Evolutionary conservation across 2,113 vertebrate species (phyloP), one percentile per base, ranked within the genome.

Genomic region (Mustela nigripes): DNA sequence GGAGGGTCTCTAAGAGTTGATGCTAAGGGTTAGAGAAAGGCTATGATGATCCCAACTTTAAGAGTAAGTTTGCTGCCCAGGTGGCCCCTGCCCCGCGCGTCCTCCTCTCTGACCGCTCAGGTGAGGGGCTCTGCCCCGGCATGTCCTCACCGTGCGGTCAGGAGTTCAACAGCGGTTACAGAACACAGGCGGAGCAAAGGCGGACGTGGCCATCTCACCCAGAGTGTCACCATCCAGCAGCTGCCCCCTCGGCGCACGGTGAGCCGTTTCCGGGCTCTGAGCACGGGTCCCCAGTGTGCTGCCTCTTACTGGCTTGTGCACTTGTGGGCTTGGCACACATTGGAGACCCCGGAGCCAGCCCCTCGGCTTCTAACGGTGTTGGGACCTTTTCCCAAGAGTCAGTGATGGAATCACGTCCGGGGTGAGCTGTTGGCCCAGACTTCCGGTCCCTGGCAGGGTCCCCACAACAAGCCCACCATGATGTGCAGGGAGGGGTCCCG

Each of bases 311-410:
- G 50, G 53, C 48, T 48, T 53, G 31, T 26, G 48, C 26, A 36
- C 42, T 48, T 50, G 50, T 56, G 53, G 50, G 28, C 50, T 36
- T 24, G 26, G 22, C 8, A 26, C 60, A 56, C 5, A 62, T 14
- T 45, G 36, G 33, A 76, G n/a, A 62, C 2, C 19, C 36, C 4
- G 12, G 6, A 22, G 28, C 53, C 53, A 31, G 36, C 16, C 15
- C 24, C 33, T 63, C 99, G 99, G 98, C 5, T 26, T 74, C 73
- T 86, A 24, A 16, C 2, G 15, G 39, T 3, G 22, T 7, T 2
- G 10, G n/a, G 39, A 69, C 50, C 22, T 91, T 83, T 31, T 33
- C 53, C 11, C 4, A 8, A 93, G 92, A 22, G 62, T 36, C 56
- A 65, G 24, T 2, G 14, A 76, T 3, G 7, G 73, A 76, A 42